phyloP scores from a whole-genome alignment of 2,113 vertebrate species.

The Chrysochloris asiatica region DNA sequence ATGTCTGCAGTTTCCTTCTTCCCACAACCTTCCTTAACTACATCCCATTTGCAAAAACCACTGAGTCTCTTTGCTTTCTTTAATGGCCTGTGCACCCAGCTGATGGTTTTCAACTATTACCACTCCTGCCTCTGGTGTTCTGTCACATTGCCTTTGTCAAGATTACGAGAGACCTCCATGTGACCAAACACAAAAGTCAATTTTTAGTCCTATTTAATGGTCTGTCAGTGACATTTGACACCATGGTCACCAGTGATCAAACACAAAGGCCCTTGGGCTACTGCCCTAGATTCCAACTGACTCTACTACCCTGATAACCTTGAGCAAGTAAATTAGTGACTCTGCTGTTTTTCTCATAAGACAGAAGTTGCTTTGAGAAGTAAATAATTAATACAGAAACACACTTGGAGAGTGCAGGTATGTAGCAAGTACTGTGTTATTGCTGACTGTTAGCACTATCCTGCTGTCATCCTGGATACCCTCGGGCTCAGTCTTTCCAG shows the following conservation, averaged over 20 bases:
- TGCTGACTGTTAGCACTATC: not conserved
- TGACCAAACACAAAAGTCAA: not conserved
- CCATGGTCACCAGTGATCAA: fast-evolving
- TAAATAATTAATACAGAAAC: not conserved
- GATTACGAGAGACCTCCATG: not conserved
- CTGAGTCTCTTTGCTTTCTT: too few species aligned
- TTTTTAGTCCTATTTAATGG: not conserved
- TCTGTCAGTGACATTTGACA: not conserved
- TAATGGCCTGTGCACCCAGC: not conserved
- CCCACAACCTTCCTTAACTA: not conserved
- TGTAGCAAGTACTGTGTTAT: not conserved
- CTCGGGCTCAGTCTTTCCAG: not conserved
- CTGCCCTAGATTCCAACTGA: not conserved
- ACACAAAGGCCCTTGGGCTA: not conserved
- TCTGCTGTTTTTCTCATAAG: too few species aligned
- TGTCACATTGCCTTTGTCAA: not conserved
- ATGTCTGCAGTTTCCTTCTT: not conserved
- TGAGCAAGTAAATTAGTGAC: not conserved
- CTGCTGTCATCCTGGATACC: not conserved
- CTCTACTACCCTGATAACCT: fast-evolving
- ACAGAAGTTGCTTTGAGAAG: not conserved
- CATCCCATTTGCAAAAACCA: not conserved
- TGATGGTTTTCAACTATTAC: not conserved
- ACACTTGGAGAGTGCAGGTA: not conserved
- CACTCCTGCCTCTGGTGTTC: not conserved